phyloP scores from a whole-genome alignment of 2,888 invertebrate genomes.

The Fragum sueziense region DNA sequence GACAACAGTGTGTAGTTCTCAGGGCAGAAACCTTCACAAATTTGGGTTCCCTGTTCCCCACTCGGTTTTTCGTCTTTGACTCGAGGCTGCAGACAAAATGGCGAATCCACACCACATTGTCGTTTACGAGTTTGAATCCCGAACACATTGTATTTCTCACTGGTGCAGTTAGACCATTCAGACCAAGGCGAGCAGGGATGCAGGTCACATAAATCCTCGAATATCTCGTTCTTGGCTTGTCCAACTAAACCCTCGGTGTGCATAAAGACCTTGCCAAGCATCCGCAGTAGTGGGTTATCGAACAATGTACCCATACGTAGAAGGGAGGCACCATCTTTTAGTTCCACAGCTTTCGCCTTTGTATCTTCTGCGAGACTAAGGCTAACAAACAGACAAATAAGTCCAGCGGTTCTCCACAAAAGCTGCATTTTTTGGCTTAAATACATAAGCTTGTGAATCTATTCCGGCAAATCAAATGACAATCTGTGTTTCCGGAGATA shows the following conservation, averaged over 20 bases:
- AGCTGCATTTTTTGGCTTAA: no score
- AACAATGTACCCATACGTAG: neutral
- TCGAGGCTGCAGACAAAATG: slow-evolving; percentile 11
- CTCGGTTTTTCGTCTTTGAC: neutral
- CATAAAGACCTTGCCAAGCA: slow-evolving; percentile 12
- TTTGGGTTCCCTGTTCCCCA: neutral
- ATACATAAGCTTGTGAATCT: no score
- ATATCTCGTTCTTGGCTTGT: slow-evolving; percentile 3
- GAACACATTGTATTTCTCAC: neutral
- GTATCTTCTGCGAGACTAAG: neutral
- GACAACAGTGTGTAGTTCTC: neutral
- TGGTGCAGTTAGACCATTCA: slow-evolving; percentile 3
- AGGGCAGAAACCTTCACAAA: slow-evolving; percentile 1
- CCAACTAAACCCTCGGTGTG: neutral
- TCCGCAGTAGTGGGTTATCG: slow-evolving; percentile 13
- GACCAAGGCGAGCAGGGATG: slow-evolving; percentile 13
- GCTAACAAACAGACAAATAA: no score
- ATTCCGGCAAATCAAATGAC: no score
- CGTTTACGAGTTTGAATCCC: slow-evolving; percentile 1
- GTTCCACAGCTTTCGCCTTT: neutral
- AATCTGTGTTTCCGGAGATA: no score
- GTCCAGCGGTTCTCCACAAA: no score
- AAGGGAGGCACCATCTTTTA: slow-evolving; percentile 1
- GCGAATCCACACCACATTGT: slow-evolving; percentile 5
- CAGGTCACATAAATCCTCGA: slow-evolving; percentile 12